Evolutionary conservation across 2,113 vertebrate genomes (phyloP).

Genomic region (Pollimyrus isidori): DNA sequence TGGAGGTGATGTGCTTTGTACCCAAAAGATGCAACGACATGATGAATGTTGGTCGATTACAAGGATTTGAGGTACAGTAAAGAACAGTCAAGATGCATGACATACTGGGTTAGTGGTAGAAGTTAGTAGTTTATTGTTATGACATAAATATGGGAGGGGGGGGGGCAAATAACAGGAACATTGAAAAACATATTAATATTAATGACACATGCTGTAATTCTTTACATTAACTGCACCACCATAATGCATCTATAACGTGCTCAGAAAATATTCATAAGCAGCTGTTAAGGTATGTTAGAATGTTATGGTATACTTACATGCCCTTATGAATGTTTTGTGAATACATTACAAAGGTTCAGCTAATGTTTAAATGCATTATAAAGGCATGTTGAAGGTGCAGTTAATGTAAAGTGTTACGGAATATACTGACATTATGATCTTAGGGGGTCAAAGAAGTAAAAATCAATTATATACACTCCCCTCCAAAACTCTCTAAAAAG

Average conservation of each 20-base stretch:
- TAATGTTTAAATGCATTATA: background rate
- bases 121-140: background rate
- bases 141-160: background rate
- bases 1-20: constrained; percentile 84
- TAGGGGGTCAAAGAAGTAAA: background rate
- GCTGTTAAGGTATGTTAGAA: background rate
- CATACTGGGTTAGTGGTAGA: too few relatives aligned
- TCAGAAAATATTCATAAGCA: background rate
- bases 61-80: constrained; percentile 79
- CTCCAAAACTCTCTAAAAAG: background rate
- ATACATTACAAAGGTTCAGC: background rate
- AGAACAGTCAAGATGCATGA: background rate
- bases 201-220: background rate
- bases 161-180: background rate
- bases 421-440: background rate
- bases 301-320: background rate
- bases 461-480: background rate
- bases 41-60: constrained; percentile 82
- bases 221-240: background rate
- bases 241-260: background rate
- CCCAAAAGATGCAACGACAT: constrained; percentile 84
- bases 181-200: background rate
- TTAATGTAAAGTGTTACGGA: background rate
- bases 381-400: background rate
- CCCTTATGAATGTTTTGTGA: background rate